Conservation (phyloP, 2,113 vertebrate genomes). For the Anguilla rostrata region DNA sequence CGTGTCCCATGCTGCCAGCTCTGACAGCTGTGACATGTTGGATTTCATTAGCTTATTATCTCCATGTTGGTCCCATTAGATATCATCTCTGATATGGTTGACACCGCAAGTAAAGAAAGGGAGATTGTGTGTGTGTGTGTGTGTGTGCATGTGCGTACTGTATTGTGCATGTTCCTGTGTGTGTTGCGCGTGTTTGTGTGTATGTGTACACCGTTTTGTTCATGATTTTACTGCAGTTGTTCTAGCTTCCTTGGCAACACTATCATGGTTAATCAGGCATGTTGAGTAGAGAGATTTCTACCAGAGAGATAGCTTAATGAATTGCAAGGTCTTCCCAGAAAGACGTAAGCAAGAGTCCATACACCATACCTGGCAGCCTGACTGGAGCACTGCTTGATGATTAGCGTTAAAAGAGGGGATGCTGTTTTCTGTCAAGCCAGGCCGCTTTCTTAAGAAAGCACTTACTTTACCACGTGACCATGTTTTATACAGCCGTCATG, state of each 20-base stretch:
- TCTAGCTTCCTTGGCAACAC: background rate
- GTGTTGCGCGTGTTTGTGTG: background rate
- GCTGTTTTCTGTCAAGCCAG: background rate
- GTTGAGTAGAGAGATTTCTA: background rate
- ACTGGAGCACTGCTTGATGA: background rate
- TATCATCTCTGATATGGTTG: background rate
- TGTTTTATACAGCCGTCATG: background rate
- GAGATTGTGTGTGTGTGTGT: too few species aligned
- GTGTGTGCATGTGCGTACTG: background rate
- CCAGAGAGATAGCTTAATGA: background rate
- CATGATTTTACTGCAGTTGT: too few species aligned
- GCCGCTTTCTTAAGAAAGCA: background rate
- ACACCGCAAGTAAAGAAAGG: background rate
- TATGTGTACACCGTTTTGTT: background rate
- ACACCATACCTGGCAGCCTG: background rate
- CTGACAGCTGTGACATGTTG: background rate
- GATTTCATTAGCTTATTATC: constrained; percentile 12
- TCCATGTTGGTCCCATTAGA: background rate
- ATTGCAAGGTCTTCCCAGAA: background rate
- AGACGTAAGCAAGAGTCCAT: background rate
- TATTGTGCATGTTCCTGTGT: background rate
- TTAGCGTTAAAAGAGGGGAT: background rate
- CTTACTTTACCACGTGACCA: background rate
- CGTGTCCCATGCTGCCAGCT: background rate
- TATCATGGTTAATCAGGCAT: background rate